Percentiles rank a stretch among this genome's conserved stretches.
Conservation (phyloP, 2,113 vertebrate genomes). For the Galbula dea region DNA sequence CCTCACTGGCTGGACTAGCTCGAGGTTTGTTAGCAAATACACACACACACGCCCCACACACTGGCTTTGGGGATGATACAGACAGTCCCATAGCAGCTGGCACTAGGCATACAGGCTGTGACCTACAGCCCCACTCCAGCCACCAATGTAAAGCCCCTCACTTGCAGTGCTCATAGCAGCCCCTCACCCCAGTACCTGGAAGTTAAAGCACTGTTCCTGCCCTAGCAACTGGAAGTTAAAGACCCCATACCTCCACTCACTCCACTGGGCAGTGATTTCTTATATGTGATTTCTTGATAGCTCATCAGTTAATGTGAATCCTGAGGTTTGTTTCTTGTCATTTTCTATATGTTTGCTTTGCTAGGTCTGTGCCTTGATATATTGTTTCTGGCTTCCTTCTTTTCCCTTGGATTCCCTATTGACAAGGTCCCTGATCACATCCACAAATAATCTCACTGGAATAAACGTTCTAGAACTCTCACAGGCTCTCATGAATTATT, state of each 20-base stretch:
- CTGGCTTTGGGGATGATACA: accelerated
- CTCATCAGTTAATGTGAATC: not conserved
- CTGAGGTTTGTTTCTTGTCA: not conserved
- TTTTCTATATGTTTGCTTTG: not conserved
- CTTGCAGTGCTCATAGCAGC: not conserved
- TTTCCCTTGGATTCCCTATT: not conserved
- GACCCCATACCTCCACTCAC: not conserved
- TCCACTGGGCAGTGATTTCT: not conserved
- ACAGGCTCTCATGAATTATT: not conserved
- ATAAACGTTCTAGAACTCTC: not conserved
- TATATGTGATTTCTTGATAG: not conserved
- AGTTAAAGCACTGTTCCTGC: not conserved
- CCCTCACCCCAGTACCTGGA: not conserved
- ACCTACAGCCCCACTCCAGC: not conserved
- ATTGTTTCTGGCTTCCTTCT: not conserved
- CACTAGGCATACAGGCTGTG: not conserved
- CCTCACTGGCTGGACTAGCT: not conserved
- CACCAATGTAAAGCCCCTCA: accelerated
- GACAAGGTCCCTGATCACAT: not conserved
- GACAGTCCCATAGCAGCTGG: not conserved
- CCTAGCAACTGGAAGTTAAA: not conserved
- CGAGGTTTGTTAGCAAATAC: not conserved
- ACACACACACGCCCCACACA: not conserved
- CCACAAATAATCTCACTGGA: not conserved
- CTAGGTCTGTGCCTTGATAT: not conserved